Evolutionary conservation across 2,888 invertebrate genomes (phyloP).

Genomic region (Drosophila anomalipes): DNA sequence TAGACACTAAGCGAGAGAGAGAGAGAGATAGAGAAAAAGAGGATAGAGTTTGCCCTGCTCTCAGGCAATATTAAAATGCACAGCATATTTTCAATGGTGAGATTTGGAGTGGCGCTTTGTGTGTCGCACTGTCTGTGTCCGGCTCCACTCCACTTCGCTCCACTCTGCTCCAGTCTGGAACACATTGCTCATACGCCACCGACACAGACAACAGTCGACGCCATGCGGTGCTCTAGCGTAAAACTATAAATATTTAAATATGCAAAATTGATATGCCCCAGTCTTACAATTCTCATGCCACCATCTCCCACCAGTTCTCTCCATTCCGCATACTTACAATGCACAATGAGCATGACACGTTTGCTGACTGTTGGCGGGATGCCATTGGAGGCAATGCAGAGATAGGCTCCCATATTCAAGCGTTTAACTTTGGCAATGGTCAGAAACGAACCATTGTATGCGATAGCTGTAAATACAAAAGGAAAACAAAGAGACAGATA

Average conservation of each 20-base stretch:
- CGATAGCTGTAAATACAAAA: conserved; percentile 86
- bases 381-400: conserved; percentile 93
- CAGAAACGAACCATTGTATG: conserved; percentile 89
- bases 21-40: not conserved
- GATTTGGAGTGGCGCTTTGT: conserved; percentile 71
- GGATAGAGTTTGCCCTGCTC: conserved; percentile 11
- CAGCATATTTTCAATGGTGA: conserved; percentile 73
- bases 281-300: conserved; percentile 6
- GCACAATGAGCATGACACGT: conserved; percentile 92
- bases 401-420: conserved; percentile 92
- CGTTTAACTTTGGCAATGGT: conserved; percentile 90
- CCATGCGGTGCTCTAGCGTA: conserved; percentile 70
- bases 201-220: conserved; percentile 29
- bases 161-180: conserved; percentile 24
- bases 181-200: conserved; percentile 60
- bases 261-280: conserved; percentile 71
- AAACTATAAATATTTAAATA: conserved; percentile 78
- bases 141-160: not conserved
- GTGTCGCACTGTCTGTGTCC: conserved; percentile 41
- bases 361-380: conserved; percentile 93
- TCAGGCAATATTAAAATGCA: conserved; percentile 69
- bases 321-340: conserved; percentile 89
- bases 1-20: not conserved
- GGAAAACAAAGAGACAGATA: not conserved
- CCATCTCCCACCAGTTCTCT: not conserved